These are phyloP conservation scores for Penelope pileata DNA, from an alignment of 2,113 vertebrate genomes.

Conservation along the genomic window DNA sequence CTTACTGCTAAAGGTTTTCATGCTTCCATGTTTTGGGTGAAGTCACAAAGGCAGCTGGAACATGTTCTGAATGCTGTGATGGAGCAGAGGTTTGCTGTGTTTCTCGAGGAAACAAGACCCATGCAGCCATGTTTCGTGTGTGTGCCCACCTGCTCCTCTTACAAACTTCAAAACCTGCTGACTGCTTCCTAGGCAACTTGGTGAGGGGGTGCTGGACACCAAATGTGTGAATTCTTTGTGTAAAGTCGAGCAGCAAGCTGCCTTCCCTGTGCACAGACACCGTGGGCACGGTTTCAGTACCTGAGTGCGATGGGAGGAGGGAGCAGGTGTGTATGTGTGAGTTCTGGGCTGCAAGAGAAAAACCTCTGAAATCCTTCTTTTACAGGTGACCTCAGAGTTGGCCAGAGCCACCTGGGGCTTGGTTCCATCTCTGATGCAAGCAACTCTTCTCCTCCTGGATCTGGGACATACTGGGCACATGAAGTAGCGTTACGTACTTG, in stretches of 20 bases:
- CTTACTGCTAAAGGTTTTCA: neutral
- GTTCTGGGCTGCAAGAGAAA: neutral
- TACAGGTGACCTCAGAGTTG: neutral
- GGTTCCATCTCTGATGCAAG: neutral
- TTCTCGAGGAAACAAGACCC: neutral
- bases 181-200: neutral
- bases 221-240: neutral
- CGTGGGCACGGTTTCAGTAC: neutral
- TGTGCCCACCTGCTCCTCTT: neutral
- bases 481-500: neutral
- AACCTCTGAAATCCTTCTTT: neutral
- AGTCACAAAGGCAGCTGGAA: neutral
- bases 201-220: neutral
- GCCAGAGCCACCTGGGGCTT: fast-evolving
- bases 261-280: neutral
- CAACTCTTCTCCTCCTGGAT: neutral
- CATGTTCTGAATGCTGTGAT: neutral
- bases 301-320: neutral
- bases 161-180: neutral
- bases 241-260: neutral
- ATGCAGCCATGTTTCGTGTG: neutral
- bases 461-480: fast-evolving
- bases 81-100: neutral
- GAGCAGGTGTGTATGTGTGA: neutral
- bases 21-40: neutral